phyloP scores from a whole-genome alignment of 2,888 invertebrate species.

The Blomia tropicalis region DNA sequence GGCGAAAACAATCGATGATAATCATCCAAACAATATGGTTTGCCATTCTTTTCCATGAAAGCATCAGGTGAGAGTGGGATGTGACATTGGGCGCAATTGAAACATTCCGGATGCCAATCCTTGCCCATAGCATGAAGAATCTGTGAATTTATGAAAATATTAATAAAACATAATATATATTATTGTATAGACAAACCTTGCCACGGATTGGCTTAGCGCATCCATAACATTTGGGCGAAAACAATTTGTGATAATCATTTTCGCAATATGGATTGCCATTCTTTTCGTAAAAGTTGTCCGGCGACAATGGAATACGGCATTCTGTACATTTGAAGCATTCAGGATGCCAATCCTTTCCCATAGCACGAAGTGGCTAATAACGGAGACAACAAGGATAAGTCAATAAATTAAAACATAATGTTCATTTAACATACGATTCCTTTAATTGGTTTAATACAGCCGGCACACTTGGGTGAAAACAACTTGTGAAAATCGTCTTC shows the following conservation, averaged over 20 bases:
- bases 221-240: constrained; percentile 94
- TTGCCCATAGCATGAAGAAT: constrained; percentile 5
- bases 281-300: constrained; percentile 94
- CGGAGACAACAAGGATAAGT: not conserved
- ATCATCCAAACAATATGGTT: constrained; percentile 7
- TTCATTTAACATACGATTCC: constrained; percentile 35
- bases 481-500: constrained; percentile 91
- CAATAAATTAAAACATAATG: not conserved
- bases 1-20: constrained; percentile 9
- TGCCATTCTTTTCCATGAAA: constrained; percentile 9
- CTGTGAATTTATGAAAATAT: not conserved
- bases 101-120: constrained; percentile 14
- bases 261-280: constrained; percentile 96
- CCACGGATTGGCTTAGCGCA: constrained; percentile 94
- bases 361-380: constrained; percentile 41
- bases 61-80: constrained; percentile 9
- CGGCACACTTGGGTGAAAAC: constrained; percentile 96
- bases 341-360: constrained; percentile 96
- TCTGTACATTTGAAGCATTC: constrained; percentile 98
- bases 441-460: constrained; percentile 94
- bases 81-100: constrained; percentile 8
- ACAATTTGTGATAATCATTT: constrained; percentile 85
- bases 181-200: constrained; percentile 1
- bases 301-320: constrained; percentile 89
- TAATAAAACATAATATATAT: not conserved